Conservation (phyloP, 2,797 vertebrate species). For the Xenopus petersii region DNA sequence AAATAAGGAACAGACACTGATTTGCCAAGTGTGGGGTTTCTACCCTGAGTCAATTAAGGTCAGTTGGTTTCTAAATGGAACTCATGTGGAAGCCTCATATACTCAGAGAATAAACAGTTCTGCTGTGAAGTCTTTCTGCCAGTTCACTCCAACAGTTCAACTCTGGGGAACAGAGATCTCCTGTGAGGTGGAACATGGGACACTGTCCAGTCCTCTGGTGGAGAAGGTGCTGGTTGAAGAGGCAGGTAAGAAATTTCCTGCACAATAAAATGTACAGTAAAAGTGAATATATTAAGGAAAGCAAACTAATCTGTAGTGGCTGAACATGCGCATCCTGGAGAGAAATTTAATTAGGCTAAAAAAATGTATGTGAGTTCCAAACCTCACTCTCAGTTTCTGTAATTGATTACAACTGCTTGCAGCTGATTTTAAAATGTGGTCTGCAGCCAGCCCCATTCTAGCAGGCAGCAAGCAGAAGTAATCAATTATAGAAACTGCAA, state of each 20-base stretch:
- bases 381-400: no score
- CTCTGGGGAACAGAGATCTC: not conserved
- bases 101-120: not conserved
- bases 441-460: no score
- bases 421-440: no score
- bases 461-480: no score
- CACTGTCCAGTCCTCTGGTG: not conserved
- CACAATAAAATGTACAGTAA: no score
- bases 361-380: no score
- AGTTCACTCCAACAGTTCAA: not conserved
- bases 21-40: not conserved
- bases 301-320: no score
- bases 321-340: no score
- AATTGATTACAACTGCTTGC: no score
- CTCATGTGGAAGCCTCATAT: not conserved
- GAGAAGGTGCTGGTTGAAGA: not conserved
- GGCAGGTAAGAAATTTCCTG: not conserved
- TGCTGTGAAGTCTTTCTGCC: not conserved
- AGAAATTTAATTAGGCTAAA: no score
- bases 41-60: not conserved
- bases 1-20: not conserved
- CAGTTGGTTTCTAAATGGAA: not conserved
- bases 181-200: not conserved
- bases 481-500: no score
- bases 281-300: no score